Evolutionary conservation across 2,888 invertebrate species (phyloP).

Genomic region (Ormyrus pomaceus): DNA sequence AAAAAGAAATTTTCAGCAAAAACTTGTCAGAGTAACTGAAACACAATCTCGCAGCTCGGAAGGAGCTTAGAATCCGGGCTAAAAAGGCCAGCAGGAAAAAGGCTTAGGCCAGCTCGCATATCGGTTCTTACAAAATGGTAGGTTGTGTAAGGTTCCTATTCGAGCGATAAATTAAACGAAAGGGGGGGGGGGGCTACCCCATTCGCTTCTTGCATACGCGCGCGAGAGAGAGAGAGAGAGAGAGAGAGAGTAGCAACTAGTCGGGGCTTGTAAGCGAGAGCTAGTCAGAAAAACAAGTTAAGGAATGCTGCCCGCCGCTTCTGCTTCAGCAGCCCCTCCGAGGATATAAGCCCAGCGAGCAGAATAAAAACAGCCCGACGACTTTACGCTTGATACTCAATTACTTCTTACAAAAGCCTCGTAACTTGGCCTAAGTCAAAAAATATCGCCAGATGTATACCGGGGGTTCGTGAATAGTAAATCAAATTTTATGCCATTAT

Average conservation of each 20-base stretch:
- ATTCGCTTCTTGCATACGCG: conserved; percentile 63
- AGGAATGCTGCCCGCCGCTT: conserved; percentile 51
- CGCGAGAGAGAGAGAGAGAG: conserved; percentile 25
- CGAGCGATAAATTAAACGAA: conserved; percentile 62
- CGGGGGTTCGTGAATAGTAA: neutral
- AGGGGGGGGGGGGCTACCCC: conserved; percentile 42
- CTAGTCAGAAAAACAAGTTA: conserved; percentile 54
- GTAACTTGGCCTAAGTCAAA: neutral
- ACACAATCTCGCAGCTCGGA: no score
- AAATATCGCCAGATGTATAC: neutral
- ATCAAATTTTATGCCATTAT: neutral
- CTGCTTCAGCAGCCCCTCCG: conserved; percentile 11
- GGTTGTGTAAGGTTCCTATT: conserved; percentile 60
- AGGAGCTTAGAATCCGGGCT: neutral
- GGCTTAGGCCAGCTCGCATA: neutral
- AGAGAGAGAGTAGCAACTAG: conserved; percentile 2
- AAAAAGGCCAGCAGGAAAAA: conserved; percentile 26
- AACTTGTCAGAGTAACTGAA: no score
- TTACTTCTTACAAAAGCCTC: conserved; percentile 15
- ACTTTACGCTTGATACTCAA: conserved; percentile 31
- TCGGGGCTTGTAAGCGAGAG: neutral
- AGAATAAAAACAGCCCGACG: conserved; percentile 36
- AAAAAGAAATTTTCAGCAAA: no score
- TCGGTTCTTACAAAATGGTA: conserved; percentile 62
- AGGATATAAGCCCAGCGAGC: conserved; percentile 4